These are phyloP conservation scores for Psittacara wagleri DNA, from an alignment of 2,113 vertebrate species.

Conservation along the genomic window DNA sequence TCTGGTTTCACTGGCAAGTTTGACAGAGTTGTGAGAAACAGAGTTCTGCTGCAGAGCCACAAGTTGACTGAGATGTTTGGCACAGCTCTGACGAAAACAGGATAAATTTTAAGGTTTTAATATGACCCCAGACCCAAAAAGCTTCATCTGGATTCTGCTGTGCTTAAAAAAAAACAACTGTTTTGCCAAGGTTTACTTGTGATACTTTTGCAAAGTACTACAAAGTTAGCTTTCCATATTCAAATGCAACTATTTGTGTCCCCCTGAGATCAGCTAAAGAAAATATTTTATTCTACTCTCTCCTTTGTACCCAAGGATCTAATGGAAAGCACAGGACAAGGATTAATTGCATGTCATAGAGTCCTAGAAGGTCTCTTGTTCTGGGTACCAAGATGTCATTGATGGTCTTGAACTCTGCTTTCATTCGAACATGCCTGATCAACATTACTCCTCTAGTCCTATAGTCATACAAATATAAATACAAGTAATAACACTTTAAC, in stretches of 20 bases:
- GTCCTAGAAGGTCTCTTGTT: background rate
- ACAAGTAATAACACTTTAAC: background rate
- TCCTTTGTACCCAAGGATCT: background rate
- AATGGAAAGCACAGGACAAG: background rate
- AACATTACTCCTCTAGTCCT: background rate
- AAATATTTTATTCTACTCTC: background rate
- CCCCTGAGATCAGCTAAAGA: background rate
- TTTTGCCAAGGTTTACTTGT: background rate
- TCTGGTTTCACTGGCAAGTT: background rate
- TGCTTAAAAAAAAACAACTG: background rate
- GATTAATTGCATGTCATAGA: background rate
- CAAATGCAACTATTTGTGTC: background rate
- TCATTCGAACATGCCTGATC: background rate
- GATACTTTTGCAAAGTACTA: background rate
- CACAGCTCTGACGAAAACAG: background rate
- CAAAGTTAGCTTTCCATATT: background rate
- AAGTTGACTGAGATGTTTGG: background rate
- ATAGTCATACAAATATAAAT: background rate
- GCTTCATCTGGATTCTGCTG: background rate
- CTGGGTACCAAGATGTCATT: background rate
- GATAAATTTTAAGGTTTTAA: background rate
- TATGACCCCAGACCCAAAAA: background rate
- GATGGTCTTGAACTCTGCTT: background rate
- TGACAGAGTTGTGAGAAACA: background rate
- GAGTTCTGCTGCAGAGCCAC: background rate